Evolutionary conservation across 2,113 vertebrate species (phyloP).

Genomic region (Callocephalon fimbriatum): DNA sequence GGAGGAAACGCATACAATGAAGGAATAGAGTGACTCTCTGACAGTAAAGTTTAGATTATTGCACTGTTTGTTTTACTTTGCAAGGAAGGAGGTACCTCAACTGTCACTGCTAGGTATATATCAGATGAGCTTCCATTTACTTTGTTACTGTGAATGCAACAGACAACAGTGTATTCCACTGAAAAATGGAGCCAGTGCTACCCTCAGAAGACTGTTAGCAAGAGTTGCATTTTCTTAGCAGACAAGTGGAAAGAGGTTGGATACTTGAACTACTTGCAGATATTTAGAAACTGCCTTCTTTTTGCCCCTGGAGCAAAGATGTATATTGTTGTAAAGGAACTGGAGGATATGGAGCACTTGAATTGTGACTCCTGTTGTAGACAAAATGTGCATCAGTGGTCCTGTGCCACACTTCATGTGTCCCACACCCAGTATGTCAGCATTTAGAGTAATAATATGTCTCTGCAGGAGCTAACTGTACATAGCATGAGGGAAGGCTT

Average conservation of each 20-base stretch:
- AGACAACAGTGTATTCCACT: neutral
- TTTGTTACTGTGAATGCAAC: rapidly evolving
- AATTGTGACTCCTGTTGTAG: neutral
- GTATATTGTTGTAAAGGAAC: neutral
- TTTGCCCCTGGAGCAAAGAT: neutral
- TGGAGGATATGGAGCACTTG: neutral
- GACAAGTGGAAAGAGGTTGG: neutral
- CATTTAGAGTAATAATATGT: neutral
- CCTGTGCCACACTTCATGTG: neutral
- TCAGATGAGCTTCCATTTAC: neutral
- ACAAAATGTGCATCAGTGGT: neutral
- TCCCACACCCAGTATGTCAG: neutral
- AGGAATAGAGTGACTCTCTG: neutral
- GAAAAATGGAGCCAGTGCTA: neutral
- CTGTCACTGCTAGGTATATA: neutral
- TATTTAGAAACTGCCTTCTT: neutral
- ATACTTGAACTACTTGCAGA: neutral
- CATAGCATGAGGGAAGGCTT: neutral
- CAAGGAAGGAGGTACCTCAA: neutral
- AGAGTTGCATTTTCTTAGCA: neutral
- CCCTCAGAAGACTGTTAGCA: neutral
- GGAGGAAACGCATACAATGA: neutral
- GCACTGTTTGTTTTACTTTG: neutral
- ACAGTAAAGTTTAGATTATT: neutral
- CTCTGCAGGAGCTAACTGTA: neutral